Evolutionary conservation across 2,113 vertebrate species (phyloP).

Genomic region (Ahaetulla prasina): DNA sequence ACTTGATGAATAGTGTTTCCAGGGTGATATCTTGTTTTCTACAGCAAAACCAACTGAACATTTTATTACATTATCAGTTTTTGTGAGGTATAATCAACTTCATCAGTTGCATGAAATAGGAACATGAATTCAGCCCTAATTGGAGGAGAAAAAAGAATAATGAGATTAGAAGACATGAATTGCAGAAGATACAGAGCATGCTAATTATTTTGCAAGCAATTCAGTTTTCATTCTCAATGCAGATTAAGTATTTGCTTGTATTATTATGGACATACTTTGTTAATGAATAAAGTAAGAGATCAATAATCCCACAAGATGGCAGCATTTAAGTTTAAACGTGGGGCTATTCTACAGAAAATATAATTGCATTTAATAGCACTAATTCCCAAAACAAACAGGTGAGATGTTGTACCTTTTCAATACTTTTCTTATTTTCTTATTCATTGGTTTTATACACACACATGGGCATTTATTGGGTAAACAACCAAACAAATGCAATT

Average conservation of each 20-base stretch:
- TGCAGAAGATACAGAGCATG: neutral
- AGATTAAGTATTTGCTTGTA: neutral
- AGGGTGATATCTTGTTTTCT: neutral
- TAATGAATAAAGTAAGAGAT: neutral
- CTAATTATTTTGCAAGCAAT: neutral
- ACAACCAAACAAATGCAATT: neutral
- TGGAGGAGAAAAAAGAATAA: neutral
- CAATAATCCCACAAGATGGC: slow-evolving; percentile 66
- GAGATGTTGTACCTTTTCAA: neutral
- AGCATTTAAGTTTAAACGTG: slow-evolving; percentile 53
- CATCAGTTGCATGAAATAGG: neutral
- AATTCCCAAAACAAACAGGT: neutral
- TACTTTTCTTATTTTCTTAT: neutral
- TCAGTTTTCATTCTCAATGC: neutral
- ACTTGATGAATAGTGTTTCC: neutral
- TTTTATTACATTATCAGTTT: neutral
- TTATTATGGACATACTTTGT: neutral
- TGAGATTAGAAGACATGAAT: neutral
- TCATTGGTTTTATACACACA: neutral
- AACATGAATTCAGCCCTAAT: neutral
- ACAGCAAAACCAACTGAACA: neutral
- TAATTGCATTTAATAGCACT: neutral
- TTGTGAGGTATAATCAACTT: neutral
- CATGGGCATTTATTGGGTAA: neutral
- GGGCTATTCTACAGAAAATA: neutral